Base-by-base conservation (phyloP, 2,113 vertebrate genomes). In the Sminthopsis crassicaudata region DNA sequence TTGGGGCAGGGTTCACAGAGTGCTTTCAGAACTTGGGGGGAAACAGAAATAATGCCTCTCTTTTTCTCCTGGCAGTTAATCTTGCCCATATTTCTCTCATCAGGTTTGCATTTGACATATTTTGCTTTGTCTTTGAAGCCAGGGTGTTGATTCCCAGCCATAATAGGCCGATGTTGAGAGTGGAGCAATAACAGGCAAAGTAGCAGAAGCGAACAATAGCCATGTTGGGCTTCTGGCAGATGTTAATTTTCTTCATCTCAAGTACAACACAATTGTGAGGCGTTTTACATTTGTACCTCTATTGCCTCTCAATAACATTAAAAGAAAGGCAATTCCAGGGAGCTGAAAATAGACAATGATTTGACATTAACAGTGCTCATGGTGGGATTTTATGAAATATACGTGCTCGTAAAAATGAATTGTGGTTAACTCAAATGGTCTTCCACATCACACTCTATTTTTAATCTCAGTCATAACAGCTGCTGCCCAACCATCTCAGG, bases 231-330 rank as follows among this genome's bases (percentile, higher is more conserved):
- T 84, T 90, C 88, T 42, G 27, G 50, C 23, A 46, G 25, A 51
- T 60, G 23, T 93, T 93, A 55, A 90, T 19, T 60, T 90, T 93
- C 22, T 60, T 90, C 51, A 23, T 93, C 30, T 90, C 53, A 93
- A 42, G 8, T 51, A 51, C 50, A 53, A 84, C 67, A 84, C 67
- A 60, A 2, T 90, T 19, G 55, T 50, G 30, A 23, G 30, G 90
- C 30, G 57, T 60, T 60, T 3, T 60, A 60, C 67, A 84, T 93
- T 46, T 93, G 26, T 90, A 50, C 42, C 53, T 48, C 27, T 93
- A 48, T 9, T 90, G 25, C n/a, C 26, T 93, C 36, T 52, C 89
- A 52, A 26, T 93, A 52, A 57, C 51, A n/a, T 60, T 90, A 48
- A 90, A 90, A 93, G 24, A 51, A 84, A 84, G n/a, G 67, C 67